phyloP scores from a whole-genome alignment of 64 coral and sea anemone species.

The Cladopsammia gracilis region DNA sequence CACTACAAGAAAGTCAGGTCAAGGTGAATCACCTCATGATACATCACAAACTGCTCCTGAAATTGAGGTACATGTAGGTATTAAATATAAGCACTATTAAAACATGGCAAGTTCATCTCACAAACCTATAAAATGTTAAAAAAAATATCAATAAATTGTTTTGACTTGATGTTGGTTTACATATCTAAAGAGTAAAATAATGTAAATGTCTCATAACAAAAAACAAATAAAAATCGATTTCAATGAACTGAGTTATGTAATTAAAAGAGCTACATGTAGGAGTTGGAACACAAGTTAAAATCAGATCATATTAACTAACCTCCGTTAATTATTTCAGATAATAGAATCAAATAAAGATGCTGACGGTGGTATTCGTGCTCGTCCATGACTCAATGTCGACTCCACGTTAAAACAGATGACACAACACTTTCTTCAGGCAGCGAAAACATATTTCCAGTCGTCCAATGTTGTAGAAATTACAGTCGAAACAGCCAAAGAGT shows the following conservation, averaged over 20 bases:
- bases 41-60: not conserved
- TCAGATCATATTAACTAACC: too few relatives aligned
- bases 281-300: too few relatives aligned
- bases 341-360: too few relatives aligned
- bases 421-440: conserved; percentile 35
- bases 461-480: conserved; percentile 17
- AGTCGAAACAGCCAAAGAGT: conserved; percentile 32
- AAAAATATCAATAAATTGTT: too few relatives aligned
- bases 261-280: not conserved
- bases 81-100: not conserved
- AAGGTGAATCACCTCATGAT: not conserved
- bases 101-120: not conserved
- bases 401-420: conserved; percentile 36
- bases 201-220: not conserved
- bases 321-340: too few relatives aligned
- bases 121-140: not conserved
- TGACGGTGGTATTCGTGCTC: too few relatives aligned
- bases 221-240: conserved; percentile 42
- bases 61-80: not conserved
- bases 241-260: conserved; percentile 23
- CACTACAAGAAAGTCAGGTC: not conserved
- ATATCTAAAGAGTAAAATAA: conserved; percentile 17
- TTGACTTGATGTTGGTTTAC: too few relatives aligned
- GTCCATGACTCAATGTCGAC: conserved; percentile 17
- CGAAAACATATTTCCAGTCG: conserved; percentile 26